Conservation (phyloP, 2,797 vertebrate species). For the Dromococcyx pavoninus region DNA sequence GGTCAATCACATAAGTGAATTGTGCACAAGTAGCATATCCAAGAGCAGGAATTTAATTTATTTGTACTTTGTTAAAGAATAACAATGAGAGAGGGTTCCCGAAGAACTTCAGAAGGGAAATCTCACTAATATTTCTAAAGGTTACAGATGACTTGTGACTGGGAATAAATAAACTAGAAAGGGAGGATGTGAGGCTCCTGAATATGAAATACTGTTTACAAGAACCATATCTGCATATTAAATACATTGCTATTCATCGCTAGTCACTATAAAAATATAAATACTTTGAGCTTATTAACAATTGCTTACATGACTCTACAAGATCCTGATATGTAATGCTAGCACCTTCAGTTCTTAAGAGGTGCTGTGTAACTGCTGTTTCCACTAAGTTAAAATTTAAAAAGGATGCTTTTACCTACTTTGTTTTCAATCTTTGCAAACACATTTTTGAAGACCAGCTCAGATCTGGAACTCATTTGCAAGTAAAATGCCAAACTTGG, state of each 20-base stretch:
- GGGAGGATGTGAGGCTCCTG: background rate
- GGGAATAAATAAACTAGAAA: background rate
- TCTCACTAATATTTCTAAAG: background rate
- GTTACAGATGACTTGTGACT: background rate
- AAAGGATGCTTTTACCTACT: background rate
- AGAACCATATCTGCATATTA: background rate
- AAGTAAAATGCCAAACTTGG: constrained; percentile 36
- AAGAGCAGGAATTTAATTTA: background rate
- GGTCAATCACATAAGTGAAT: background rate
- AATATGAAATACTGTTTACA: background rate
- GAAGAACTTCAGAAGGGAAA: background rate
- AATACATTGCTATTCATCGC: background rate
- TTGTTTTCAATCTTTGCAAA: constrained; percentile 4
- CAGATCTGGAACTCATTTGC: constrained; percentile 33
- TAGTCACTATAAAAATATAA: background rate
- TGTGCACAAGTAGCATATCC: background rate
- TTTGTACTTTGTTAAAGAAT: background rate
- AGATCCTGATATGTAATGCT: background rate
- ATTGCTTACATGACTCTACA: background rate
- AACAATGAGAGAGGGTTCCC: background rate
- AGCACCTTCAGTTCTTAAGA: background rate
- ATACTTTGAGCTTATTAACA: background rate
- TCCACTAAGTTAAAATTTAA: background rate
- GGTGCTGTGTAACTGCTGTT: background rate
- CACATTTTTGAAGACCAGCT: constrained; percentile 16